Conservation (phyloP, 1,140 invertebrate genomes). For the Drosophila oshimai region DNA sequence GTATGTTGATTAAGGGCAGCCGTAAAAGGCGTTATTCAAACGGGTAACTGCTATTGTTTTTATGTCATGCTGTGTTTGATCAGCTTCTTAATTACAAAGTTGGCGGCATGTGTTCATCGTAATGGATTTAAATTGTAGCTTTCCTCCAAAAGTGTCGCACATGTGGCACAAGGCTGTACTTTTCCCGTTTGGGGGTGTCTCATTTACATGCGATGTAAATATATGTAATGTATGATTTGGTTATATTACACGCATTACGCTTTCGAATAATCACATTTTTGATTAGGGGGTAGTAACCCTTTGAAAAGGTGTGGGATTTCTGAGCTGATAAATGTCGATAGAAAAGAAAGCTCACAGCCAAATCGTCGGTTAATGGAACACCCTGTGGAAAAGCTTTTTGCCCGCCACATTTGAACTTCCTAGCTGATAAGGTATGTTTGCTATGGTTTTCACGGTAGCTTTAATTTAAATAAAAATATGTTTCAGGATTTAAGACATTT, state of each 20-base stretch:
- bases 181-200: conserved; percentile 35
- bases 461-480: not conserved
- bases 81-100: conserved; percentile 56
- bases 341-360: not conserved
- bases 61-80: conserved; percentile 7
- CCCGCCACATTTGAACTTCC: not conserved
- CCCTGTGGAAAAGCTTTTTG: not conserved
- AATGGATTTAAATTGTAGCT: conserved; percentile 57
- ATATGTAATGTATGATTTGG: conserved; percentile 19
- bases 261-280: conserved; percentile 56
- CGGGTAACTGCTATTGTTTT: not conserved
- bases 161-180: no score
- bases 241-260: conserved; percentile 8
- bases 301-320: not conserved
- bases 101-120: conserved; percentile 13
- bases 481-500: no score
- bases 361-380: not conserved
- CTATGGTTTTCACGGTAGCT: no score
- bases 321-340: not conserved
- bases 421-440: not conserved
- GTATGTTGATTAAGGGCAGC: conserved; percentile 43
- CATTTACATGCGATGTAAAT: conserved; percentile 48
- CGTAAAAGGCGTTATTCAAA: conserved; percentile 20
- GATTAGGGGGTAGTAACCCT: not conserved
- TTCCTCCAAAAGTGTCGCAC: conserved; percentile 46